Evolutionary conservation across 2,888 invertebrate species (phyloP).

Genomic region (Amorpha juglandis): DNA sequence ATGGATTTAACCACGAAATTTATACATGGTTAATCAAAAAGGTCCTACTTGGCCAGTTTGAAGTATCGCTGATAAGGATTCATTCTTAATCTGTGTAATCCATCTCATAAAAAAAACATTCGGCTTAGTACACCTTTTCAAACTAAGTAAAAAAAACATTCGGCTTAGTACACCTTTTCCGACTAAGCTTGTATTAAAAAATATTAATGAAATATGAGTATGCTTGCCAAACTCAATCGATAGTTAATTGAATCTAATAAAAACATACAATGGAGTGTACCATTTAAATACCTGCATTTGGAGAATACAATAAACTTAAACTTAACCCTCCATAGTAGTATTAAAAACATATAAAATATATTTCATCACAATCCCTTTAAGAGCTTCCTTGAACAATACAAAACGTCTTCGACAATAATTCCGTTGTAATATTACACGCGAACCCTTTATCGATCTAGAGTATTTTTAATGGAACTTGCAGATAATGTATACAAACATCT

Average conservation of each 20-base stretch:
- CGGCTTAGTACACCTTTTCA: no score
- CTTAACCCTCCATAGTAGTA: neutral
- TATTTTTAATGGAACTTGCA: neutral
- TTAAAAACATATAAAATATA: slow-evolving; percentile 17
- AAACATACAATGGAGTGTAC: neutral
- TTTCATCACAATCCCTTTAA: slow-evolving; percentile 9
- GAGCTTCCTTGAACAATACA: slow-evolving; percentile 52
- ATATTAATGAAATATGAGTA: no score
- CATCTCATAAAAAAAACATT: no score
- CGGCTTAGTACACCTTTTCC: no score
- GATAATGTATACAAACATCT: neutral
- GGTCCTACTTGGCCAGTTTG: no score
- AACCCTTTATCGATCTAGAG: slow-evolving; percentile 39
- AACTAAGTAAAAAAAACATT: no score
- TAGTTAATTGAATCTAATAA: neutral
- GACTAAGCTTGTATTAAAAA: no score
- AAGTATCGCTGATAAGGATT: no score
- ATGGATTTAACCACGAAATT: neutral
- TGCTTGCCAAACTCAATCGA: no score
- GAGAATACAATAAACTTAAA: neutral
- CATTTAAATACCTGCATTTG: neutral
- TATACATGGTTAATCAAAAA: no score
- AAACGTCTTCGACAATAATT: slow-evolving; percentile 59
- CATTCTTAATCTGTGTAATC: no score
- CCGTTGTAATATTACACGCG: slow-evolving; percentile 48